Evolutionary conservation across 2,797 vertebrate genomes (phyloP).

Genomic region (Pagetopsis macropterus): DNA sequence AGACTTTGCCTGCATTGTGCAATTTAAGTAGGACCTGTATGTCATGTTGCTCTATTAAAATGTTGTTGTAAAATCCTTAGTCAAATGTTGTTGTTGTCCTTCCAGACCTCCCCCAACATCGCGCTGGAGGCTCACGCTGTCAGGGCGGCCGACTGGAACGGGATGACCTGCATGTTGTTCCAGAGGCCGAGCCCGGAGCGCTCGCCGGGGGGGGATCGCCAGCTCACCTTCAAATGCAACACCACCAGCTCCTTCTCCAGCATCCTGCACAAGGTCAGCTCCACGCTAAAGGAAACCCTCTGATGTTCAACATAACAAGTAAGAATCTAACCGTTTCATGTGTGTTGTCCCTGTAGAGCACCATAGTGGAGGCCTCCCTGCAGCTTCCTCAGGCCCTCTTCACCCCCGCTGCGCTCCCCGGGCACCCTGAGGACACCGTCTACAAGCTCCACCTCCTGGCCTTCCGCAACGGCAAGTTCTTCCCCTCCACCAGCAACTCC

Average conservation of each 20-base stretch:
- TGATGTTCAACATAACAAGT: not conserved
- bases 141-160: constrained; percentile 90
- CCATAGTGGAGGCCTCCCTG: constrained; percentile 92
- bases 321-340: not conserved
- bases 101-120: constrained; percentile 95
- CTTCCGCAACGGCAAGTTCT: constrained; percentile 97
- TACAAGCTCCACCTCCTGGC: constrained; percentile 95
- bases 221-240: constrained; percentile 97
- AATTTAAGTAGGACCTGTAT: not conserved
- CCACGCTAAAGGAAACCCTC: not conserved
- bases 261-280: constrained; percentile 89
- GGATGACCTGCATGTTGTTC: constrained; percentile 97
- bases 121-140: constrained; percentile 93
- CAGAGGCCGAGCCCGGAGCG: constrained; percentile 89
- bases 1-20: no score
- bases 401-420: constrained; percentile 75
- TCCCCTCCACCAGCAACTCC: constrained; percentile 93
- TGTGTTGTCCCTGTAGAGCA: constrained; percentile 81
- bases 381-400: constrained; percentile 94
- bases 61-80: no score
- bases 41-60: not conserved
- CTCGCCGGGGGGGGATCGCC: constrained; percentile 84
- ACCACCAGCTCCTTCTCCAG: constrained; percentile 91
- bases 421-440: constrained; percentile 86
- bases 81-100: not conserved